Evolutionary conservation across 92 coral and sea anemone species (phyloP).

Genomic region (Phenganax stokvisi): DNA sequence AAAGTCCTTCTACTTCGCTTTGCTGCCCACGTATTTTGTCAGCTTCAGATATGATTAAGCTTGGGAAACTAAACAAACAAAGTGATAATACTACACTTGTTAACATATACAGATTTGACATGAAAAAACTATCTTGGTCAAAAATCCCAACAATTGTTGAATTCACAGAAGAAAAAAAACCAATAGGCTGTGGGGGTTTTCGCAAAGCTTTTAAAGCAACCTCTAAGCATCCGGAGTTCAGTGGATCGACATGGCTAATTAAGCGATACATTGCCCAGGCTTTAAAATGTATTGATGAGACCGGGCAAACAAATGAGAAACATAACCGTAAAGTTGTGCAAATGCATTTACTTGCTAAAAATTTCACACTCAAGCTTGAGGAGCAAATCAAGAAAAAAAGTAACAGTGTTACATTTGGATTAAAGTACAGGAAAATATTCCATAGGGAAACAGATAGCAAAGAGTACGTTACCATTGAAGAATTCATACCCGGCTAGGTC

Average conservation of each 20-base stretch:
- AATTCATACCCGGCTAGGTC: slow-evolving; percentile 42
- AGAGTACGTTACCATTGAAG: slow-evolving; percentile 50
- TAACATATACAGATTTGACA: slow-evolving; percentile 43
- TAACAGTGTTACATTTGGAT: slow-evolving; percentile 33
- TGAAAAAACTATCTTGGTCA: slow-evolving; percentile 46
- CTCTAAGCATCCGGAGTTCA: slow-evolving; percentile 43
- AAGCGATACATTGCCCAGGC: slow-evolving; percentile 46
- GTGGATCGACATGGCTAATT: slow-evolving; percentile 43
- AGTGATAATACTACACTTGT: slow-evolving; percentile 34
- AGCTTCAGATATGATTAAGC: slow-evolving; percentile 23
- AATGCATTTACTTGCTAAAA: slow-evolving; percentile 56
- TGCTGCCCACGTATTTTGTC: slow-evolving; percentile 9
- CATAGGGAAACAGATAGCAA: slow-evolving; percentile 42
- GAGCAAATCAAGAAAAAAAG: slow-evolving; percentile 33
- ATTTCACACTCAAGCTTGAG: slow-evolving; percentile 49
- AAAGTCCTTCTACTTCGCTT: too few species aligned
- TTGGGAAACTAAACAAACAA: slow-evolving; percentile 25
- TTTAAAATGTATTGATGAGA: slow-evolving; percentile 39
- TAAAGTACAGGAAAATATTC: slow-evolving; percentile 15
- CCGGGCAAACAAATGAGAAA: slow-evolving; percentile 43
- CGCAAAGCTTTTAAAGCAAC: slow-evolving; percentile 49
- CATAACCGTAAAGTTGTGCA: slow-evolving; percentile 57
- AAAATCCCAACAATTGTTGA: slow-evolving; percentile 42
- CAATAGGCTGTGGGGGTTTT: slow-evolving; percentile 52
- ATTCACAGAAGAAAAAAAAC: slow-evolving; percentile 44